phyloP scores from a whole-genome alignment of 2,113 vertebrate species.

The Bagarius yarrelli region DNA sequence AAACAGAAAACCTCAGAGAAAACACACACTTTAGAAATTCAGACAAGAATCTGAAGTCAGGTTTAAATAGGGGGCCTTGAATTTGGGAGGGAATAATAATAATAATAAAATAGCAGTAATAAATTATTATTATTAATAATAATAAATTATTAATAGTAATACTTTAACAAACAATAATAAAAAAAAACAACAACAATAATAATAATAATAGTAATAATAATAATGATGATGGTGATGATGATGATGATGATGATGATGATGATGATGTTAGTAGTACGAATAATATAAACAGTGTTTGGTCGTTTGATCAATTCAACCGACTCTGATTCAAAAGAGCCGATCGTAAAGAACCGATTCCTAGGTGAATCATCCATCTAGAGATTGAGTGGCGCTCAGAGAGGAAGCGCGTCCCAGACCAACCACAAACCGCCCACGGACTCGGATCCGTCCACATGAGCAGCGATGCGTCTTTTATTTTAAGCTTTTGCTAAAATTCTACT shows the following conservation, averaged over 20 bases:
- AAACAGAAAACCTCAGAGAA: not conserved
- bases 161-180: too few relatives aligned
- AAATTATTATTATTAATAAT: not conserved
- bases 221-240: too few relatives aligned
- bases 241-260: too few relatives aligned
- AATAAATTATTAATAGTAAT: too few relatives aligned
- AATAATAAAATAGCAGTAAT: not conserved
- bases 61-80: not conserved
- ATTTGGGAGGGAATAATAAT: not conserved
- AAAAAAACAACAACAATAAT: too few relatives aligned
- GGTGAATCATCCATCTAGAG: not conserved
- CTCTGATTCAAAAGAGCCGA: not conserved
- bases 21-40: not conserved
- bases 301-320: not conserved
- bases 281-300: not conserved
- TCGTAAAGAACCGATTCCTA: constrained; percentile 4
- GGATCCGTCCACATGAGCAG: not conserved
- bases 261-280: too few relatives aligned
- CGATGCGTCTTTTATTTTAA: not conserved
- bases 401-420: constrained; percentile 13
- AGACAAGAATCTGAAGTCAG: not conserved
- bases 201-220: too few relatives aligned
- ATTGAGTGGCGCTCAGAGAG: constrained; percentile 17
- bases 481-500: not conserved
- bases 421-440: not conserved